Conservation (phyloP, 2,797 vertebrate genomes). For the Liparis tanakae region DNA sequence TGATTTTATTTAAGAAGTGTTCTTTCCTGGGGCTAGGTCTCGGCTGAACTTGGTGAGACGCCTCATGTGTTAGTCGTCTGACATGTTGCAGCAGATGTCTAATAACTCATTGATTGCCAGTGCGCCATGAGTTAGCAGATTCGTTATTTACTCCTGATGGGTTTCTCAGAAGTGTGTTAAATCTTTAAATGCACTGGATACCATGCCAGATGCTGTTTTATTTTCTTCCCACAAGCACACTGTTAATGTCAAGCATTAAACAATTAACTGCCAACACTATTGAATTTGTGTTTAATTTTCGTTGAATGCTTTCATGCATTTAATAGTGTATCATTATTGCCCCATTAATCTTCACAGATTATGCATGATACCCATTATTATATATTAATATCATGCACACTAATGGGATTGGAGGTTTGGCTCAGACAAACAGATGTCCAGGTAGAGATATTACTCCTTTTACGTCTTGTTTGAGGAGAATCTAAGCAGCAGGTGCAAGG, state of each 20-base stretch:
- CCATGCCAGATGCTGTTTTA: conserved; percentile 11
- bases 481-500: conserved; percentile 34
- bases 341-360: conserved; percentile 19
- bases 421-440: conserved; percentile 32
- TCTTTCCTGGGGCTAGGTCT: neutral
- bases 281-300: neutral
- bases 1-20: neutral
- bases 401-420: conserved; percentile 20
- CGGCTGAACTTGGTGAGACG: conserved; percentile 15
- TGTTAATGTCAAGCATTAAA: neutral
- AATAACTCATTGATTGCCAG: conserved; percentile 33
- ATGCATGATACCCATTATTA: neutral
- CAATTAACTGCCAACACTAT: neutral
- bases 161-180: neutral
- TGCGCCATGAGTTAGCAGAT: conserved; percentile 19
- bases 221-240: neutral
- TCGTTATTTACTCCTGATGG: conserved; percentile 15
- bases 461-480: conserved; percentile 20
- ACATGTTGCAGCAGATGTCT: conserved; percentile 53
- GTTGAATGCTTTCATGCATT: neutral
- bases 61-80: conserved; percentile 42
- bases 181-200: conserved; percentile 14
- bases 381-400: conserved; percentile 16
- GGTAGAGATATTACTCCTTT: conserved; percentile 22
- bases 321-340: neutral